Percentiles rank a stretch among this genome's conserved stretches.
Conservation (phyloP, 1,140 invertebrate species). For the Microplitis mediator region DNA sequence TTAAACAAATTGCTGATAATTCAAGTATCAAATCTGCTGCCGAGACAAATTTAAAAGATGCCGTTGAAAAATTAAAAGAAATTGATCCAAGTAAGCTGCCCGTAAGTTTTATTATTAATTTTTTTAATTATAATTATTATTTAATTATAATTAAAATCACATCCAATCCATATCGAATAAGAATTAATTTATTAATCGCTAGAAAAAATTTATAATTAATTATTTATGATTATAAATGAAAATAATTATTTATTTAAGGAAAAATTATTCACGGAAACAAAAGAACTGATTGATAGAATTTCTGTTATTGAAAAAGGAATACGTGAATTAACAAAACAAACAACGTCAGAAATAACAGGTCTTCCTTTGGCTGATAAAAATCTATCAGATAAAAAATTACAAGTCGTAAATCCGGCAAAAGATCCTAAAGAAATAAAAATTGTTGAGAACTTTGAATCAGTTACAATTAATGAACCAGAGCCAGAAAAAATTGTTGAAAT, state of each 20-base stretch:
- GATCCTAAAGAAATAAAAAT: slow-evolving; percentile 51
- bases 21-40: slow-evolving; percentile 47
- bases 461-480: not conserved
- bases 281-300: slow-evolving; percentile 47
- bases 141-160: not conserved
- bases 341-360: slow-evolving; percentile 37
- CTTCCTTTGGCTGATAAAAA: not conserved
- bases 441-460: not conserved
- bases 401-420: slow-evolving; percentile 50
- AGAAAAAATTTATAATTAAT: too few species aligned
- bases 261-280: slow-evolving; percentile 42
- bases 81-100: slow-evolving; percentile 58
- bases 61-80: slow-evolving; percentile 42
- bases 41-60: slow-evolving; percentile 40
- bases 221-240: not conserved
- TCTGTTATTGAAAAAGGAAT: slow-evolving; percentile 53
- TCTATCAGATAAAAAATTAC: slow-evolving; percentile 37
- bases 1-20: slow-evolving; percentile 44
- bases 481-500: slow-evolving; percentile 2
- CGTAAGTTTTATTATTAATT: slow-evolving; percentile 49
- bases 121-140: not conserved
- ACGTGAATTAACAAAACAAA: slow-evolving; percentile 45
- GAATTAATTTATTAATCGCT: too few species aligned
- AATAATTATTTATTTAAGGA: slow-evolving; percentile 37
- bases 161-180: not conserved